Percentiles rank a stretch among this genome's conserved stretches.
Conservation (phyloP, 2,113 vertebrate genomes). For the Odocoileus hemionus region DNA sequence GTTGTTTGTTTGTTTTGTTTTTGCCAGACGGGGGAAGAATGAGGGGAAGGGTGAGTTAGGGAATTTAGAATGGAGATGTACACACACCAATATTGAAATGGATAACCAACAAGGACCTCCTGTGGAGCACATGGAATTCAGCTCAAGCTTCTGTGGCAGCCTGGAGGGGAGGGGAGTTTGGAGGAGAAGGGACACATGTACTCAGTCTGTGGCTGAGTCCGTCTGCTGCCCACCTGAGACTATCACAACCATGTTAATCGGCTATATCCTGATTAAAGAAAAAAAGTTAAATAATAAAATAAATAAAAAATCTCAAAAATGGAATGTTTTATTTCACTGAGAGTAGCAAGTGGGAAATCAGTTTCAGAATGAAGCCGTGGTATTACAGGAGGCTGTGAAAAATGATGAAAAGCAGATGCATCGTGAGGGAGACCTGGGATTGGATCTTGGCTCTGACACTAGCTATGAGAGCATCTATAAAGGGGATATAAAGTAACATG, state of each 20-base stretch:
- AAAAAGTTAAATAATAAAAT: not conserved
- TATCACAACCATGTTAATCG: not conserved
- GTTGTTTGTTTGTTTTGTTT: not conserved
- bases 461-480: not conserved
- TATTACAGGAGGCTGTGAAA: not conserved
- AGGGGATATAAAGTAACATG: no score
- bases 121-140: not conserved
- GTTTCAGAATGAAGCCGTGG: not conserved
- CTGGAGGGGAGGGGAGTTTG: not conserved
- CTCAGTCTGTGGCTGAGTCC: not conserved
- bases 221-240: not conserved
- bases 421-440: accelerated
- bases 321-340: not conserved
- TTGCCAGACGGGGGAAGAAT: not conserved
- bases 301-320: not conserved
- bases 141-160: not conserved
- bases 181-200: not conserved
- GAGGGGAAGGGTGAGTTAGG: not conserved
- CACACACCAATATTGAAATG: not conserved
- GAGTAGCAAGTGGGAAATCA: not conserved
- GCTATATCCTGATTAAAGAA: not conserved
- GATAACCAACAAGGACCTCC: not conserved
- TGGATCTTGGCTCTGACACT: not conserved
- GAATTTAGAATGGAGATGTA: not conserved
- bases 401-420: not conserved